A percentile compares a stretch with the other conserved stretches of the same genome.
These are phyloP conservation scores for Istiophorus platypterus DNA, from an alignment of 2,113 vertebrate genomes.

Conservation along the genomic window DNA sequence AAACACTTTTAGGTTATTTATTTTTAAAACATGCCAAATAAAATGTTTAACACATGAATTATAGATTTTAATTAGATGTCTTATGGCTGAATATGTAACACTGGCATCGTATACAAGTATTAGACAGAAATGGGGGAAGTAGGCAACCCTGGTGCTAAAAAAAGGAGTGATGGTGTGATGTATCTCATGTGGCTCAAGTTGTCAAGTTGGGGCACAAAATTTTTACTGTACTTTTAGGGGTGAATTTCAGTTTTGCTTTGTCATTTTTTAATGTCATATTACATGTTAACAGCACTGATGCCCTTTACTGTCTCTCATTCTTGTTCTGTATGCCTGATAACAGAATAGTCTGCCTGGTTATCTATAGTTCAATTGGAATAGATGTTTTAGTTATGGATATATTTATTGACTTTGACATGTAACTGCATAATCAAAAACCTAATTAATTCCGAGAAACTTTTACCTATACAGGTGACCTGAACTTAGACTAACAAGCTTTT, in stretches of 20 bases:
- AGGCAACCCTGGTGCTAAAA: slow-evolving; percentile 28
- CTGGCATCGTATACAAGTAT: slow-evolving; percentile 47
- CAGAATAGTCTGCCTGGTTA: neutral
- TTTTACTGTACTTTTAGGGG: neutral
- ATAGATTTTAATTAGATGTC: slow-evolving; percentile 62
- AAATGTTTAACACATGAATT: slow-evolving; percentile 68
- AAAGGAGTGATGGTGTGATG: slow-evolving; percentile 30
- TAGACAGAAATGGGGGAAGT: slow-evolving; percentile 31
- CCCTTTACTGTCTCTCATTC: neutral
- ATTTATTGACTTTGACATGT: neutral
- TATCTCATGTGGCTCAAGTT: slow-evolving; percentile 33
- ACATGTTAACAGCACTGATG: neutral
- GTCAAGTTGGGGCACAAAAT: slow-evolving; percentile 14
- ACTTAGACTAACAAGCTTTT: slow-evolving; percentile 39
- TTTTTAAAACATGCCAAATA: slow-evolving; percentile 63
- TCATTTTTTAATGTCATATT: neutral
- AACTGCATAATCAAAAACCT: neutral
- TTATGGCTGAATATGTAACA: slow-evolving; percentile 55
- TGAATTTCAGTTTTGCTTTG: neutral
- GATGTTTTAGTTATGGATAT: neutral
- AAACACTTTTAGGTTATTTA: slow-evolving; percentile 61
- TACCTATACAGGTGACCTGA: slow-evolving; percentile 50
- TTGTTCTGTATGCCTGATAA: neutral
- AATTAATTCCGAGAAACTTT: slow-evolving; percentile 5
- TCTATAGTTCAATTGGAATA: neutral